Conservation (phyloP, 2,888 invertebrate genomes). For the Carpatolechia fugitivella region DNA sequence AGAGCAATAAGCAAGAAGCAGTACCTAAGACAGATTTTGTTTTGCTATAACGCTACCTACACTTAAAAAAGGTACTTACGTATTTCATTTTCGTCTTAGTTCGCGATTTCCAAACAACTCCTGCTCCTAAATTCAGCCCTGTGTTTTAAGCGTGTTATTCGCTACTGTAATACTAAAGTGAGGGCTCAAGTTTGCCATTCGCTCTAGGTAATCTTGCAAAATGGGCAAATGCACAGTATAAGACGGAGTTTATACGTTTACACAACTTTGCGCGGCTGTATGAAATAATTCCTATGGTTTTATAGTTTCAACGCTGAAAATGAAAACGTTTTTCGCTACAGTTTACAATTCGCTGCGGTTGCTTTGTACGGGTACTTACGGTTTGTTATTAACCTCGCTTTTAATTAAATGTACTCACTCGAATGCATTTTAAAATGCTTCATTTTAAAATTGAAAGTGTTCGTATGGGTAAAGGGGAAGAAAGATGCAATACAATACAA, state of each 20-base stretch:
- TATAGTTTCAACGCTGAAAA: slow-evolving; percentile 4
- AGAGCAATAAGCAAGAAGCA: too few relatives aligned
- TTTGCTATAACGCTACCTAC: too few relatives aligned
- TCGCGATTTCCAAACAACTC: background rate
- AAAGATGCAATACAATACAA: too few relatives aligned
- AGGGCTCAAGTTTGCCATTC: slow-evolving; percentile 15
- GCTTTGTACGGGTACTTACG: background rate
- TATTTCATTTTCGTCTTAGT: too few relatives aligned
- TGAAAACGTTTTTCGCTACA: slow-evolving; percentile 1
- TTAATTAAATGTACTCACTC: too few relatives aligned
- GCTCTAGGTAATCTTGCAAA: slow-evolving; percentile 17
- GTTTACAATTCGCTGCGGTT: background rate
- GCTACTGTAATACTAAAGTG: slow-evolving; percentile 16
- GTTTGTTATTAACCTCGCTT: too few relatives aligned
- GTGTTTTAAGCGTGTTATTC: slow-evolving; percentile 16
- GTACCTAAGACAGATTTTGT: too few relatives aligned
- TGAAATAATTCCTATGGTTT: slow-evolving; percentile 6
- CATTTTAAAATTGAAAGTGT: too few relatives aligned
- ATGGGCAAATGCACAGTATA: slow-evolving; percentile 17
- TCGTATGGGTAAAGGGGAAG: too few relatives aligned
- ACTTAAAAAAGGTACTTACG: background rate
- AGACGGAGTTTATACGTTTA: slow-evolving; percentile 18
- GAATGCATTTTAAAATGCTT: too few relatives aligned
- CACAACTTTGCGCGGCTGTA: slow-evolving; percentile 9
- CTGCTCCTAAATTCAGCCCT: background rate